These are phyloP conservation scores for Gonioctena quinquepunctata DNA, from an alignment of 1,140 invertebrate genomes.

Conservation along the genomic window DNA sequence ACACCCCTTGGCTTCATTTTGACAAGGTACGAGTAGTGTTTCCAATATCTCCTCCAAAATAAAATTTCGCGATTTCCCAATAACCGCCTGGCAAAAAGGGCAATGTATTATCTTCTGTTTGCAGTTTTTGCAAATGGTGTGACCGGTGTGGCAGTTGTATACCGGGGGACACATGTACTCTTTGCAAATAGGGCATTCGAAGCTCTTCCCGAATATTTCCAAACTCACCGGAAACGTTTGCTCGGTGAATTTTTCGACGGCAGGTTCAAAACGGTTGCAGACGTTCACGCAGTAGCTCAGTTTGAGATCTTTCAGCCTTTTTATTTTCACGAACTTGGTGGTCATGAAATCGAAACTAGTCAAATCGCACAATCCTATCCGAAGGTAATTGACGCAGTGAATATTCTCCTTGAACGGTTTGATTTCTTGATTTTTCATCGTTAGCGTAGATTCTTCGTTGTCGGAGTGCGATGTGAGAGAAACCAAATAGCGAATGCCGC, in stretches of 20 bases:
- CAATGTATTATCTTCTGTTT: constrained; percentile 7
- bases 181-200: constrained; percentile 23
- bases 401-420: constrained; percentile 1
- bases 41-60: constrained; percentile 16
- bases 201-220: not conserved
- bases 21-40: constrained; percentile 5
- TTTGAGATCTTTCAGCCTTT: not conserved
- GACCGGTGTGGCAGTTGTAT: constrained; percentile 16
- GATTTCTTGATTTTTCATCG: constrained; percentile 11
- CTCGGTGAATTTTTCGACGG: not conserved
- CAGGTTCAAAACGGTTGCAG: not conserved
- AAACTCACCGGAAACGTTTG: not conserved
- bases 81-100: constrained; percentile 8
- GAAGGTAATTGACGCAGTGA: not conserved
- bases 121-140: constrained; percentile 17
- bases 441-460: not conserved
- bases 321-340: not conserved
- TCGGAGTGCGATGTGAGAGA: not conserved
- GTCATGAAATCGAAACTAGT: constrained; percentile 6
- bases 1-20: constrained; percentile 17
- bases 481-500: not conserved
- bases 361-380: not conserved
- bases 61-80: constrained; percentile 20
- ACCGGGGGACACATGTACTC: constrained; percentile 20
- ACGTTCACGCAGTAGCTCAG: not conserved